A percentile compares a stretch with the other conserved stretches of the same genome.
Conservation (phyloP, 2,888 invertebrate genomes). For the Spodoptera picta region DNA sequence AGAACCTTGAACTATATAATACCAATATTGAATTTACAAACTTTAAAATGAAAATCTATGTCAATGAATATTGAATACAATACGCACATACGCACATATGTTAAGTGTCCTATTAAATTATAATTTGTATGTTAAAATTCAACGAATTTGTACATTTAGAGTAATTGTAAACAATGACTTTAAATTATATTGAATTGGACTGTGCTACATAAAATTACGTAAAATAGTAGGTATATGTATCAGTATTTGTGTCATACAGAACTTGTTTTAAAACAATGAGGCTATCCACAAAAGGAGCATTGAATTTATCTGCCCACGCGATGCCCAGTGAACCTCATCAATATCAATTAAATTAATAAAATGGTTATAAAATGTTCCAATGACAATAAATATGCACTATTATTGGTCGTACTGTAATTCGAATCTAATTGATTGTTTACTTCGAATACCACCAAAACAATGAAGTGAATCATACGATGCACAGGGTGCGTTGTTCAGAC, state of each 20-base stretch:
- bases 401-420: conserved; percentile 81
- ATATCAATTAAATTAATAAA: conserved; percentile 86
- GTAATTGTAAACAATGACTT: conserved; percentile 26
- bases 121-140: conserved; percentile 17
- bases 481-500: conserved; percentile 59
- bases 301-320: conserved; percentile 76
- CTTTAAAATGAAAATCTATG: conserved; percentile 8
- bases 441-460: conserved; percentile 83
- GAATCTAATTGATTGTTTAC: conserved; percentile 85
- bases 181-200: conserved; percentile 13
- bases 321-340: conserved; percentile 75
- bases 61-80: conserved; percentile 31
- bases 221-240: conserved; percentile 11
- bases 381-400: conserved; percentile 85
- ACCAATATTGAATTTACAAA: no score
- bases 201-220: conserved; percentile 10
- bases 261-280: conserved; percentile 65
- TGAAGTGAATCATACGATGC: conserved; percentile 80
- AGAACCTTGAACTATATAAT: no score
- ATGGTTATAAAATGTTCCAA: conserved; percentile 84
- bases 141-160: conserved; percentile 13
- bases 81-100: conserved; percentile 20
- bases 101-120: conserved; percentile 14
- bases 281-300: conserved; percentile 65
- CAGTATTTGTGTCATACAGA: conserved; percentile 41